Conservation (phyloP, 1,140 invertebrate genomes). For the Heliconius melpomene region DNA sequence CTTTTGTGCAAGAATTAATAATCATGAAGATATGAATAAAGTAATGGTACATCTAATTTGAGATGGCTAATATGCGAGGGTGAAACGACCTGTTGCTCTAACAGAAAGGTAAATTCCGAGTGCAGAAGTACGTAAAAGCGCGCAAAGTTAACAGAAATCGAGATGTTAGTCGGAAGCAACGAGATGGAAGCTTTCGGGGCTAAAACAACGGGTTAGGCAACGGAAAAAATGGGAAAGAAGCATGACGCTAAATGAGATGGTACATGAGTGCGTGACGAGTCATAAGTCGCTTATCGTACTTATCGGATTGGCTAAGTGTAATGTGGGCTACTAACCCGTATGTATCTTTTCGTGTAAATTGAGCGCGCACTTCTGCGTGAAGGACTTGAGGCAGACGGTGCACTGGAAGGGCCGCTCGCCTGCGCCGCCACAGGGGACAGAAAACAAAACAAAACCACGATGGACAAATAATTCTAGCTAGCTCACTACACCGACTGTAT, state of each 20-base stretch:
- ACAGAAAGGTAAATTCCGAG: constrained; percentile 55
- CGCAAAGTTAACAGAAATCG: constrained; percentile 65
- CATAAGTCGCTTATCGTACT: constrained; percentile 64
- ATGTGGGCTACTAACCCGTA: constrained; percentile 82
- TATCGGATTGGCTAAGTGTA: constrained; percentile 67
- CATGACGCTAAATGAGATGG: constrained; percentile 75
- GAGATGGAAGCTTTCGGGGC: constrained; percentile 71
- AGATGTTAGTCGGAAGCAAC: constrained; percentile 79
- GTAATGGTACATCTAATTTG: constrained; percentile 64
- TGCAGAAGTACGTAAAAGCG: constrained; percentile 76
- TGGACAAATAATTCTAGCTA: constrained; percentile 78
- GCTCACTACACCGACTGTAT: constrained; percentile 45
- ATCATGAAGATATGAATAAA: constrained; percentile 73
- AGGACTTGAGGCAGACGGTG: constrained; percentile 85
- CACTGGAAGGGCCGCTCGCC: constrained; percentile 86
- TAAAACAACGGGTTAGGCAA: constrained; percentile 77
- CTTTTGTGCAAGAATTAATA: constrained; percentile 80
- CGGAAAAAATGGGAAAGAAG: constrained; percentile 74
- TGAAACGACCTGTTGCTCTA: constrained; percentile 52
- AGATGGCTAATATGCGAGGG: constrained; percentile 58
- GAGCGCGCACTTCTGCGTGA: constrained; percentile 85
- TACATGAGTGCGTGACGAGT: constrained; percentile 64
- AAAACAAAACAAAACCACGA: constrained; percentile 81
- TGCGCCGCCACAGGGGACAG: constrained; percentile 79
- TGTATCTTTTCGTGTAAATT: constrained; percentile 85